Conservation (phyloP, 2,797 vertebrate species). For the Enoplosus armatus region DNA sequence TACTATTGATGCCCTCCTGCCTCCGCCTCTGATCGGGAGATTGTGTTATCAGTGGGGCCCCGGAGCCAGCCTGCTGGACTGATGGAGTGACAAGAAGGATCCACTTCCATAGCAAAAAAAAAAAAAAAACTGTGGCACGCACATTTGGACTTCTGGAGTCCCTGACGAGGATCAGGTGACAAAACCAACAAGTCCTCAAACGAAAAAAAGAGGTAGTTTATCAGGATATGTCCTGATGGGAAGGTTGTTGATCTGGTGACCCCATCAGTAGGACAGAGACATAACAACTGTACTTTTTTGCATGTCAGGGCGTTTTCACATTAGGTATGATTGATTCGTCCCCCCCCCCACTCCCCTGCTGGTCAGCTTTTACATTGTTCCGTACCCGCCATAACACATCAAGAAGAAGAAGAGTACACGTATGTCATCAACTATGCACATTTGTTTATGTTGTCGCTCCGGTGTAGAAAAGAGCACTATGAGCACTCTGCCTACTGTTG, state of each 20-base stretch:
- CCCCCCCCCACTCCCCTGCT: no score
- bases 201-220: neutral
- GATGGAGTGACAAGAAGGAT: slow-evolving; percentile 72
- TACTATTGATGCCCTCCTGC: slow-evolving; percentile 30
- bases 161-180: slow-evolving; percentile 1
- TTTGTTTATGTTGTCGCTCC: no score
- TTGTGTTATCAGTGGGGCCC: slow-evolving; percentile 76
- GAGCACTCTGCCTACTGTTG: no score
- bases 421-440: no score
- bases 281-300: neutral
- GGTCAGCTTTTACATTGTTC: no score
- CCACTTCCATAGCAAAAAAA: slow-evolving; percentile 30
- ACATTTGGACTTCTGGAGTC: slow-evolving; percentile 16
- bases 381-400: no score
- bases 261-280: neutral
- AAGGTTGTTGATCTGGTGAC: no score
- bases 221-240: no score
- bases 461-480: no score
- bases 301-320: no score
- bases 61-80: slow-evolving; percentile 68
- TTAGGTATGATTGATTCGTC: no score
- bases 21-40: slow-evolving; percentile 66
- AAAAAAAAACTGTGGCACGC: slow-evolving; percentile 43
- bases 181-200: neutral
- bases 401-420: no score